phyloP scores from a whole-genome alignment of 2,888 invertebrate genomes.

The Caenorhabditis auriculariae region DNA sequence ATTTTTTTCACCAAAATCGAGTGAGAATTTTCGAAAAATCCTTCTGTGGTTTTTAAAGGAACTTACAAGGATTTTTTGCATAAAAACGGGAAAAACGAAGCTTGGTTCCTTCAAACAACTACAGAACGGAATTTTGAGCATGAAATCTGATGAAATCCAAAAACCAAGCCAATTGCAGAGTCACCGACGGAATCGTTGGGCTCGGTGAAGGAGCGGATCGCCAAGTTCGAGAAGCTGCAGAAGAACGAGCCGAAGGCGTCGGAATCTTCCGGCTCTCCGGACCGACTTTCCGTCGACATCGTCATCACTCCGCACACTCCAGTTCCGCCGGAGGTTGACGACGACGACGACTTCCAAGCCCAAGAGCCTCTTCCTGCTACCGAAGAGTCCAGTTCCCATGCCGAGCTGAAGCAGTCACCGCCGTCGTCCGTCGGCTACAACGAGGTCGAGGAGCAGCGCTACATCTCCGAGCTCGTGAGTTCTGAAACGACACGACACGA shows the following conservation, averaged over 20 bases:
- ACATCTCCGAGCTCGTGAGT: no score
- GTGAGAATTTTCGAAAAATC: neutral
- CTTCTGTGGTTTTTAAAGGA: no score
- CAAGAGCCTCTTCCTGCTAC: slow-evolving; percentile 23
- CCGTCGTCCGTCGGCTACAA: no score
- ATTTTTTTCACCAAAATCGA: neutral
- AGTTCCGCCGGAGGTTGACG: slow-evolving; percentile 18
- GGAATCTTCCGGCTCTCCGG: neutral
- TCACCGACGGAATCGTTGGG: slow-evolving; percentile 40
- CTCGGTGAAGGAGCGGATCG: slow-evolving; percentile 46
- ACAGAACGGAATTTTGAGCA: no score
- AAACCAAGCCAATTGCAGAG: slow-evolving; percentile 19
- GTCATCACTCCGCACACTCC: slow-evolving; percentile 37
- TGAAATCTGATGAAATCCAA: neutral
- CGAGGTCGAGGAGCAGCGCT: no score
- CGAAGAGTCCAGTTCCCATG: slow-evolving; percentile 4
- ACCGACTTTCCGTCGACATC: slow-evolving; percentile 17
- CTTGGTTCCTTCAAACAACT: no score
- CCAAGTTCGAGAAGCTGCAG: slow-evolving; percentile 38
- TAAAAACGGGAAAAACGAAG: no score
- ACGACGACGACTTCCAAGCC: slow-evolving; percentile 26
- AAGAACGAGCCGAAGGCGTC: slow-evolving; percentile 4
- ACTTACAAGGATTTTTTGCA: no score
- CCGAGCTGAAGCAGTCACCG: no score
- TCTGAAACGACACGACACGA: no score